Evolutionary conservation across 2,113 vertebrate genomes (phyloP), one percentile per base, ranked within the genome.

Genomic region (Oncorhynchus gorbuscha): DNA sequence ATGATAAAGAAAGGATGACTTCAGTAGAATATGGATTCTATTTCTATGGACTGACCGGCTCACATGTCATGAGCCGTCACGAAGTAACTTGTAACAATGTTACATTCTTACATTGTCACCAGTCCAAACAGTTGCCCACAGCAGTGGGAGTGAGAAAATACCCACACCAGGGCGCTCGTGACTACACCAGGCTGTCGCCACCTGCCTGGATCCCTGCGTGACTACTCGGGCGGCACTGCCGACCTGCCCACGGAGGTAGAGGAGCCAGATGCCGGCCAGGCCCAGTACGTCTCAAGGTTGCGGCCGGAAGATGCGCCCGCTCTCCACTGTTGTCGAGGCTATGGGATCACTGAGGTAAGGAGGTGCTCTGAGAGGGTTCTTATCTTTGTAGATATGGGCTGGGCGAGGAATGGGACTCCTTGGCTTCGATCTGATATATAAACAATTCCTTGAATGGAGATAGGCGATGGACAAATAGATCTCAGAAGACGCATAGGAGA

Each of bases 261-360:
- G 88, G 95, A 97, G 66, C 88, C 95, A 0, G 94, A 70, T 22
- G n/a, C 69, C 1, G 45, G 95, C 0, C 95, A 95, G 69, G 95
- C 96, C 0, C 97, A 98, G 79, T 98, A 95, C 49, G 86, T 98
- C 84, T 95, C 97, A 97, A 98, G 92, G 97, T 99, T 88, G 97
- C 96, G 0, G 94, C 96, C 69, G n/a, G 97, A 97, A 88, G 97
- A 98, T 4, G 97, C 94, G 93, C 12, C 94, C 98, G 61, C 95
- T 99, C 48, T 99, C 97, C 1, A 97, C 96, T 0, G 95, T 99
- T 26, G 97, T 99, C 92, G 97, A 97, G 89, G 96, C 95, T 1
- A 92, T 98, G 91, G 95, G 97, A 7, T 85, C 95, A 0, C 96
- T 97, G 78, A 98, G 96, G 97, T 98, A 86, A 82, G 83, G 14